Conservation (phyloP, 2,113 vertebrate species). For the Clarias macrocephalus region DNA sequence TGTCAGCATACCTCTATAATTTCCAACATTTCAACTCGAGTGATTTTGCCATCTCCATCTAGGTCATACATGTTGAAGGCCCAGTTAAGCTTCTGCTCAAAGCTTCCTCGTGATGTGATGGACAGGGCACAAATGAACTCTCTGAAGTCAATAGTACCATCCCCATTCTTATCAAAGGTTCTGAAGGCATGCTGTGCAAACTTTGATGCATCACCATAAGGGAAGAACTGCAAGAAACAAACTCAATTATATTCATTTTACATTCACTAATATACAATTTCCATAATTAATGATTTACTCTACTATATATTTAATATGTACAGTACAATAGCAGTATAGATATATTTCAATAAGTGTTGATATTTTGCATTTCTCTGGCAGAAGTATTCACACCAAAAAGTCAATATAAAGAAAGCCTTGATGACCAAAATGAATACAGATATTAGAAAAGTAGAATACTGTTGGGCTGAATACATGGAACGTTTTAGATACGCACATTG, state of each 20-base stretch:
- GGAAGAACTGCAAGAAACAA: conserved; percentile 86
- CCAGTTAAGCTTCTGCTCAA: conserved; percentile 99
- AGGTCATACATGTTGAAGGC: conserved; percentile 99
- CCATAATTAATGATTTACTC: background rate
- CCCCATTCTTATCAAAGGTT: conserved; percentile 98
- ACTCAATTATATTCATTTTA: conserved; percentile 20
- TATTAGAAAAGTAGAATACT: background rate
- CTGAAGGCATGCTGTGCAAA: conserved; percentile 98
- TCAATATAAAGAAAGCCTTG: background rate
- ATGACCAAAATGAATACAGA: background rate
- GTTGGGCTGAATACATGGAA: background rate
- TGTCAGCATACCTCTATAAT: conserved; percentile 90
- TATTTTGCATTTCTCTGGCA: background rate
- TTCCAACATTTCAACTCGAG: conserved; percentile 98
- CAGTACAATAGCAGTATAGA: background rate
- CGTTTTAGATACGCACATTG: background rate
- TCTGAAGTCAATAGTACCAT: conserved; percentile 98
- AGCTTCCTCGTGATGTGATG: conserved; percentile 97
- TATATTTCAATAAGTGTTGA: background rate
- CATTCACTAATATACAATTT: background rate
- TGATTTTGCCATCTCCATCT: conserved; percentile 98
- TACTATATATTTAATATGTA: background rate
- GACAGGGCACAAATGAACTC: conserved; percentile 99
- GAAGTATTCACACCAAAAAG: background rate
- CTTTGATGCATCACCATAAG: conserved; percentile 96